Evolutionary conservation across 2,797 vertebrate genomes (phyloP).

Genomic region (Amblyraja radiata): DNA sequence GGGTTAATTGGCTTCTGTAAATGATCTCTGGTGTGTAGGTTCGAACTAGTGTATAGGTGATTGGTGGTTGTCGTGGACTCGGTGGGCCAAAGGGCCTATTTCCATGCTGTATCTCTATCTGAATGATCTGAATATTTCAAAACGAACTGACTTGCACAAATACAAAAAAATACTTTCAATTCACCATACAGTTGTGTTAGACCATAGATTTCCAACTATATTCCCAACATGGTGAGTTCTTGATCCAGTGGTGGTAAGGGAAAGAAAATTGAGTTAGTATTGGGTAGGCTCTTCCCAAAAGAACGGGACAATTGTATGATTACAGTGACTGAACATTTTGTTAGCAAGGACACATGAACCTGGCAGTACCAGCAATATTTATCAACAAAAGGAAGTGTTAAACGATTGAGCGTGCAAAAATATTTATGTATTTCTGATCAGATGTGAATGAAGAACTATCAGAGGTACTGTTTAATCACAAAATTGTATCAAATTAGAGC

Average conservation of each 20-base stretch:
- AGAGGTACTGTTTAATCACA: background rate
- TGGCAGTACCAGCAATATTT: background rate
- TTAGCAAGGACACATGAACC: background rate
- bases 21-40: too few species aligned
- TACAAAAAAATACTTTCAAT: background rate
- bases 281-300: background rate
- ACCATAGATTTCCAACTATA: background rate
- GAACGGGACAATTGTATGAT: background rate
- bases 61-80: too few species aligned
- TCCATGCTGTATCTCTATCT: background rate
- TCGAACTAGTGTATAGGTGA: too few species aligned
- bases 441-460: background rate
- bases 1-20: too few species aligned
- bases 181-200: background rate
- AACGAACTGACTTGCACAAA: background rate
- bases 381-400: background rate
- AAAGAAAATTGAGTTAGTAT: background rate
- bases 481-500: background rate
- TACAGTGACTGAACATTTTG: background rate
- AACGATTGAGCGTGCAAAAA: background rate
- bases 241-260: background rate
- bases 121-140: background rate
- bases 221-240: background rate
- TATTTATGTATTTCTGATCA: background rate
- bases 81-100: background rate